Conservation (phyloP, 2,113 vertebrate genomes). For the Rhinogobius similis region DNA sequence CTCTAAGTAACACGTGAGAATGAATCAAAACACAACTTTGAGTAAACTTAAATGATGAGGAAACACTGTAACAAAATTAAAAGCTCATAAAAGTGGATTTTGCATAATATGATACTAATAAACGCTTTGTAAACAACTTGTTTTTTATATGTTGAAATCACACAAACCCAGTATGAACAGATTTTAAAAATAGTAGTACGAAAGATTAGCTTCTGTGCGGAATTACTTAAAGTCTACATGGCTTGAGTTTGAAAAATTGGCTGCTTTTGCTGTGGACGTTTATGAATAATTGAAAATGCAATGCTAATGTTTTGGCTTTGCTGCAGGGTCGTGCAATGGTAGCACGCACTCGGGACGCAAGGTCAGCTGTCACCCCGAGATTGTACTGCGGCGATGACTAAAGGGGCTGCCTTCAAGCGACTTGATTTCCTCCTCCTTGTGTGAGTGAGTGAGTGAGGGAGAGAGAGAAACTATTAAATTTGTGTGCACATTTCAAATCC, state of each 20-base stretch:
- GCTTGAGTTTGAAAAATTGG: conserved; percentile 31
- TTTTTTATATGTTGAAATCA: background rate
- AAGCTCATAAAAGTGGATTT: no score
- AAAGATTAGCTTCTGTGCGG: background rate
- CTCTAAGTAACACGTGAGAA: no score
- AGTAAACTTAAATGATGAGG: no score
- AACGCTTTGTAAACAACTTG: background rate
- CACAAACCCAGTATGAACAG: background rate
- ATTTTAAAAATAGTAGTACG: background rate
- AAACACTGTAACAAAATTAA: no score
- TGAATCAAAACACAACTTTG: no score
- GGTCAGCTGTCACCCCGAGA: conserved; percentile 57
- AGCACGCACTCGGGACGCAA: conserved; percentile 52
- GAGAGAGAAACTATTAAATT: conserved; percentile 2
- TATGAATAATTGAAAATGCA: conserved; percentile 57
- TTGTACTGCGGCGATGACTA: conserved; percentile 41
- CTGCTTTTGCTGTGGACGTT: conserved; percentile 25
- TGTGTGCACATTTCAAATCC: conserved; percentile 29
- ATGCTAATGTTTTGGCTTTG: conserved; percentile 49
- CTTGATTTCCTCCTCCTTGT: background rate
- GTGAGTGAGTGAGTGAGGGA: background rate
- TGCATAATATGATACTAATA: no score
- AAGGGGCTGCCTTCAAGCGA: conserved; percentile 45
- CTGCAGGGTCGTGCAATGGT: conserved; percentile 47
- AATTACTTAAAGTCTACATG: conserved; percentile 19